phyloP scores from a whole-genome alignment of 2,113 vertebrate genomes.

The Perognathus longimembris region DNA sequence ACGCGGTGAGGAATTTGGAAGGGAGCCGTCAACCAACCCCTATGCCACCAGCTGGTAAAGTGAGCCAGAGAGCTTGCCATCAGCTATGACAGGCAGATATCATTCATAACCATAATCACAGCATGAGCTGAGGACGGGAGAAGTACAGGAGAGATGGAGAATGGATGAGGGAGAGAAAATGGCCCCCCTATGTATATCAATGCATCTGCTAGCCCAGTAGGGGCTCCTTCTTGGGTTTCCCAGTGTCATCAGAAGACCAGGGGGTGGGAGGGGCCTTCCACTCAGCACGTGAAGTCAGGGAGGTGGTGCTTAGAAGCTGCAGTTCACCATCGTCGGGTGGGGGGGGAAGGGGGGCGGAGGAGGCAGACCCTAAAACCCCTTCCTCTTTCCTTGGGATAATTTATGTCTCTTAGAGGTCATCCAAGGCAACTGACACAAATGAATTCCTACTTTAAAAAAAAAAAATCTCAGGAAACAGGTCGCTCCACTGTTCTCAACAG shows the following conservation, averaged over 20 bases:
- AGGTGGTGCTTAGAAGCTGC: neutral
- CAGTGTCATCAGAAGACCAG: neutral
- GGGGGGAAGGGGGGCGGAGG: too few relatives aligned
- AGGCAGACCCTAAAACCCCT: neutral
- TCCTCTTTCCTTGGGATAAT: neutral
- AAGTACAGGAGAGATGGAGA: neutral
- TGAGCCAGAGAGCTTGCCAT: neutral
- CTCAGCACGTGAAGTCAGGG: neutral
- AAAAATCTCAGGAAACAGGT: slow-evolving; percentile 73
- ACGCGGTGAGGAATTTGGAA: neutral
- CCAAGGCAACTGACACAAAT: slow-evolving; percentile 34
- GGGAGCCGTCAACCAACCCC: neutral
- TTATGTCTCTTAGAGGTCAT: slow-evolving; percentile 27
- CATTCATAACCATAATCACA: neutral
- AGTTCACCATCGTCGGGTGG: neutral
- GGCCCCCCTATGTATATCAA: too few relatives aligned
- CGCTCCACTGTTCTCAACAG: slow-evolving; percentile 59
- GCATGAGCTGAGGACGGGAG: too few relatives aligned
- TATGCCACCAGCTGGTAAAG: neutral
- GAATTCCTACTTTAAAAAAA: slow-evolving; percentile 56
- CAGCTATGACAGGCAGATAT: neutral
- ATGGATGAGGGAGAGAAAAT: neutral
- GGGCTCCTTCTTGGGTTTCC: neutral
- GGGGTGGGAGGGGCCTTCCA: neutral
- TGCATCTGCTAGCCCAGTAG: neutral